A percentile compares a stretch with the other conserved stretches of the same genome.
Evolutionary conservation across 2,113 vertebrate species (phyloP).

Genomic region (Lucifuga dentata): DNA sequence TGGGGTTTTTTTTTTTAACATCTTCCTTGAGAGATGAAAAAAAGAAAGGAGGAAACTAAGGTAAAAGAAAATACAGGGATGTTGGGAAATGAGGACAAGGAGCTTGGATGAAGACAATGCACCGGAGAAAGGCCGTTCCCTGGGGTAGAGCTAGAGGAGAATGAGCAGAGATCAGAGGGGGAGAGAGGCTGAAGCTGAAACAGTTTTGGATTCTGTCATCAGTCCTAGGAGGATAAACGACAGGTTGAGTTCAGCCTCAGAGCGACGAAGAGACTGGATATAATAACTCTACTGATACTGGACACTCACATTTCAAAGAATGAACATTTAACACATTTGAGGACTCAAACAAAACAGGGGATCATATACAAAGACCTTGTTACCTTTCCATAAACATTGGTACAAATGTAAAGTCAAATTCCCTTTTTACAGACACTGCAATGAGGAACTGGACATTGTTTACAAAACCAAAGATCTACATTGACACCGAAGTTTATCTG

Average conservation of each 20-base stretch:
- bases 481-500: conserved; percentile 81
- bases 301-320: conserved; percentile 9
- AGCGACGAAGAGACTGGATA: conserved; percentile 1
- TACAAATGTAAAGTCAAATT: not conserved
- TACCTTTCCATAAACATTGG: no score
- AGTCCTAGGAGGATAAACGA: not conserved
- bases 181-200: conserved; percentile 16
- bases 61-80: conserved; percentile 22
- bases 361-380: no score
- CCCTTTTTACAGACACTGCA: conserved; percentile 49
- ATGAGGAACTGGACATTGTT: conserved; percentile 77
- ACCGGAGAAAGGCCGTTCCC: conserved; percentile 17
- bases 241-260: not conserved
- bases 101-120: conserved; percentile 25
- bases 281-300: not conserved
- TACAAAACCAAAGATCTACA: conserved; percentile 91
- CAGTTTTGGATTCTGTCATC: conserved; percentile 9
- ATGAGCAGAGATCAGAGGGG: conserved; percentile 32
- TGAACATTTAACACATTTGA: conserved; percentile 5
- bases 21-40: conserved; percentile 13
- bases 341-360: conserved; percentile 26
- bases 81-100: conserved; percentile 23
- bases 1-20: conserved; percentile 2
- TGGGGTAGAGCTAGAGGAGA: conserved; percentile 25
- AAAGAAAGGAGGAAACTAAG: conserved; percentile 12